Conservation (phyloP, 2,797 vertebrate genomes). For the Sylvia borin region DNA sequence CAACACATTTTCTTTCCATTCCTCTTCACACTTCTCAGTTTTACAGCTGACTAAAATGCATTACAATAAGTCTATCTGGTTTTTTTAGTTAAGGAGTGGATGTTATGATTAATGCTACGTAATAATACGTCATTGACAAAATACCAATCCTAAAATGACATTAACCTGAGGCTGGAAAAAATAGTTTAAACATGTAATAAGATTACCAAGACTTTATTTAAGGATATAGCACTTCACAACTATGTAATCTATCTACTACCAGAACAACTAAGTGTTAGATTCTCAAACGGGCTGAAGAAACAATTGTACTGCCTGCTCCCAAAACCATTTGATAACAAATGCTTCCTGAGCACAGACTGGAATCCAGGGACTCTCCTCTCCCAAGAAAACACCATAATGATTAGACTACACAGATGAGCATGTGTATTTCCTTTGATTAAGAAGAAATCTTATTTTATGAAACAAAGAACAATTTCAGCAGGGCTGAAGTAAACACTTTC, state of each 20-base stretch:
- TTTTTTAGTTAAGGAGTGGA: background rate
- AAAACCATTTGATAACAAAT: background rate
- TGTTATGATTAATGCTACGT: background rate
- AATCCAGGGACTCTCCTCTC: background rate
- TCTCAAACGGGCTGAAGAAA: background rate
- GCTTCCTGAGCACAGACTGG: background rate
- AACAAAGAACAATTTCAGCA: slow-evolving; percentile 5
- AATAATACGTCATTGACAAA: background rate
- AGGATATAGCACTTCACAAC: background rate
- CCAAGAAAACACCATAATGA: background rate
- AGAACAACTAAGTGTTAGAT: background rate
- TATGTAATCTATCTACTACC: background rate
- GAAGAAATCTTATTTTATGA: background rate
- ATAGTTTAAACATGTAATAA: background rate
- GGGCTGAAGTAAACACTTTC: background rate
- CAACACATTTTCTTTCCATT: background rate
- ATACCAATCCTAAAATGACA: background rate
- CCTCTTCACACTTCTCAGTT: background rate
- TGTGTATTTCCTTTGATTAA: background rate
- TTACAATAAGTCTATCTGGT: background rate
- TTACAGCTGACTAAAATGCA: background rate
- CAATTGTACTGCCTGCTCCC: background rate
- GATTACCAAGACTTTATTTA: background rate
- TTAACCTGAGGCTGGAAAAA: background rate
- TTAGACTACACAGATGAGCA: background rate